These are phyloP conservation scores for Leucoma salicis DNA, from an alignment of 2,888 invertebrate genomes.

Conservation along the genomic window DNA sequence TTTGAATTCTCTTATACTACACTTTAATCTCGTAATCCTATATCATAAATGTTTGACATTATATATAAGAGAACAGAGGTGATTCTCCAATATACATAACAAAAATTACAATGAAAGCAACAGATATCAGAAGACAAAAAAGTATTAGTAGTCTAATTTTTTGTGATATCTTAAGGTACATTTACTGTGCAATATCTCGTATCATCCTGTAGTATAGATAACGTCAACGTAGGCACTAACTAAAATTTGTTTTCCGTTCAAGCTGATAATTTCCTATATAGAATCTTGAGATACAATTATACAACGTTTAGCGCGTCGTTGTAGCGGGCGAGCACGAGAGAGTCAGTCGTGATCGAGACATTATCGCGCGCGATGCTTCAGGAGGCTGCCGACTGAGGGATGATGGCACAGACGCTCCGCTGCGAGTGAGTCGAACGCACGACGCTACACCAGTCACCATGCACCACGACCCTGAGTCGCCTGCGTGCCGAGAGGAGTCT, in stretches of 20 bases:
- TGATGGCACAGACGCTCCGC: constrained; percentile 62
- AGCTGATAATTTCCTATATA: constrained; percentile 78
- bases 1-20: too few species aligned
- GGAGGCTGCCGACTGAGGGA: constrained; percentile 65
- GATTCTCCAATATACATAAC: constrained; percentile 8
- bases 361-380: constrained; percentile 79
- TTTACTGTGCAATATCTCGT: constrained; percentile 1
- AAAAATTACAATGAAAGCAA: constrained; percentile 9
- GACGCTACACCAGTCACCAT: constrained; percentile 59
- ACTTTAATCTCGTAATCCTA: constrained; percentile 30
- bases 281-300: constrained; percentile 77
- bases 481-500: constrained; percentile 71
- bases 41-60: constrained; percentile 29
- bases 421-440: constrained; percentile 59
- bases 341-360: constrained; percentile 77
- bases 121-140: neutral
- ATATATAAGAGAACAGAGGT: constrained; percentile 24
- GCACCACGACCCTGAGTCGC: constrained; percentile 76
- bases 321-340: constrained; percentile 55
- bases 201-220: constrained; percentile 54
- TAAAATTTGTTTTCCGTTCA: constrained; percentile 70
- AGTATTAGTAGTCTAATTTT: neutral
- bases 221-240: constrained; percentile 64
- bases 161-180: neutral
- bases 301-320: constrained; percentile 73